Evolutionary conservation across 2,113 vertebrate genomes (phyloP), one percentile per base, ranked within the genome.

Genomic region (Atherinomorus stipes): DNA sequence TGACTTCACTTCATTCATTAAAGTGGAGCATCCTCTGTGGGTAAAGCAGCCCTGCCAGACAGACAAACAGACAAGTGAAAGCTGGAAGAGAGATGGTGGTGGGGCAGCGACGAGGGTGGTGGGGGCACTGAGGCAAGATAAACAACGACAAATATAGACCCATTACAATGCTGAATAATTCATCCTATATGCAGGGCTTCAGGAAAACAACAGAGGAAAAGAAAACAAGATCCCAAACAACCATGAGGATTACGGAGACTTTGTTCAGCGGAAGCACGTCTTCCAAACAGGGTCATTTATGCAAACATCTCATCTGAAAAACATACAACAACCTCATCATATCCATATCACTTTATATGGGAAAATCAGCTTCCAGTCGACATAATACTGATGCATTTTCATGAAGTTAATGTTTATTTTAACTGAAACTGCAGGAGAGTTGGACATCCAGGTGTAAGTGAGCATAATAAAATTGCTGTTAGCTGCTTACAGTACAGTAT

Each of bases 111-210:
- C 37, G 67, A 81, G 74, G 80, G 71, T 79, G 74, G 86, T 50
- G 53, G 76, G 78, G 80, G 85, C 86, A 86, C 67, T 34, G 77
- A 88, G 51, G 81, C 85, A 85, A 82, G 83, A 89, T 84, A 89
- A 90, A 90, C 87, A 91, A 90, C 59, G 72, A 91, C 87, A 91
- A 91, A 91, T 91, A 91, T 89, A 92, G 87, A 90, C 64, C 90
- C 87, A 90, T 91, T 89, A 93, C 64, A 54, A 81, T 77, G 74
- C 58, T 92, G 88, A 93, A 93, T 93, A 85, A 93, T 93, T 92
- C 83, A 93, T 93, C 63, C 75, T 76, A 81, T 81, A 80, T 3
- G 26, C 71, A 64, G 79, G 63, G 77, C 75, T 88, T 84, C 82
- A 76, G 60, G 75, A 89, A 88, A 88, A 91, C 84, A 91, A 91